Conservation (phyloP, 92 coral and sea anemone genomes). For the Palythoa grandis region DNA sequence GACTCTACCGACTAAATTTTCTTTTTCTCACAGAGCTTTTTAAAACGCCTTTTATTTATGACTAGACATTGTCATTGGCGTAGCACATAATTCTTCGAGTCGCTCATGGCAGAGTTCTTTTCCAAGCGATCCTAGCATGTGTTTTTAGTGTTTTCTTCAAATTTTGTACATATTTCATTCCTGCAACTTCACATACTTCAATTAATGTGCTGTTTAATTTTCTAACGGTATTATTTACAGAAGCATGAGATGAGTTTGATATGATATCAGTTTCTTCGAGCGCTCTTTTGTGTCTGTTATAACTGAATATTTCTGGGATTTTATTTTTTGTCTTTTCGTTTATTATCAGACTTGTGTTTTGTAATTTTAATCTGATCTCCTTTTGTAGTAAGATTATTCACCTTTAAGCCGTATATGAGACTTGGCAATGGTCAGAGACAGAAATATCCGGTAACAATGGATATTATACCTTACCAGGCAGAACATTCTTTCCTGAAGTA, state of each 20-base stretch:
- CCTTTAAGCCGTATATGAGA: not conserved
- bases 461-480: not conserved
- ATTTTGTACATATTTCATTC: no score
- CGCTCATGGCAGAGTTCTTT: not conserved
- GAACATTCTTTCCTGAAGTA: not conserved
- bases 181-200: not conserved
- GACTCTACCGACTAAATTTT: no score
- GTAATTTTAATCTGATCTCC: slow-evolving; percentile 11
- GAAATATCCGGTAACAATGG: not conserved
- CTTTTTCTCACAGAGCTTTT: no score
- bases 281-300: not conserved
- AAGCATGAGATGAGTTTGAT: no score
- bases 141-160: not conserved
- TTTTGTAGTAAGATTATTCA: not conserved
- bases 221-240: not conserved
- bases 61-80: no score
- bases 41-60: no score
- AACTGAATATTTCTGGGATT: not conserved
- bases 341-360: slow-evolving; percentile 2
- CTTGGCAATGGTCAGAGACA: not conserved
- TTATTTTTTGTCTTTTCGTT: not conserved
- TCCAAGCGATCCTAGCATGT: not conserved
- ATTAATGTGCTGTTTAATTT: not conserved
- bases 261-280: not conserved
- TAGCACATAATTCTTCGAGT: no score